These are phyloP conservation scores for Drosophila pseudotalamancana DNA, from an alignment of 2,888 invertebrate species.

Conservation along the genomic window DNA sequence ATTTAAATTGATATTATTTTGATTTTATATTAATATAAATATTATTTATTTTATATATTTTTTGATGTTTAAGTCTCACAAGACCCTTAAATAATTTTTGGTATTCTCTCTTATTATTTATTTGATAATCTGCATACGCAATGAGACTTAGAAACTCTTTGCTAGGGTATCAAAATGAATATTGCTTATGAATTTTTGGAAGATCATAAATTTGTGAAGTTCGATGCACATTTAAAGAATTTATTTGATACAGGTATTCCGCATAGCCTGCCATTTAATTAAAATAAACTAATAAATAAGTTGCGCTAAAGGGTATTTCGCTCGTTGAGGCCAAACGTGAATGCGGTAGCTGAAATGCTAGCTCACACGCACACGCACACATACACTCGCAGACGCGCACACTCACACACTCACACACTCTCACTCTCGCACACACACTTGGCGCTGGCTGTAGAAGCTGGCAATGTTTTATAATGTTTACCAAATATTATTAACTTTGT, in stretches of 20 bases:
- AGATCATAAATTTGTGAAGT: too few relatives aligned
- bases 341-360: slow-evolving; percentile 29
- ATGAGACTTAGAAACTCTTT: too few relatives aligned
- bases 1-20: too few relatives aligned
- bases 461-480: slow-evolving; percentile 82
- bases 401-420: slow-evolving; percentile 10
- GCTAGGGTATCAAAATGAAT: too few relatives aligned
- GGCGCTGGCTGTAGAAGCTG: slow-evolving; percentile 14
- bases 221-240: too few relatives aligned
- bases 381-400: slow-evolving; percentile 5
- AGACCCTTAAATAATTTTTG: too few relatives aligned
- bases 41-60: too few relatives aligned
- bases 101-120: too few relatives aligned
- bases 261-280: background rate
- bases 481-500: slow-evolving; percentile 81
- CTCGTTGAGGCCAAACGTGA: slow-evolving; percentile 10
- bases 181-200: too few relatives aligned
- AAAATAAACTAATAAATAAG: slow-evolving; percentile 4
- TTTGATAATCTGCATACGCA: too few relatives aligned
- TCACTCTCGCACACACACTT: slow-evolving; percentile 9
- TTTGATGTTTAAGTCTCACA: too few relatives aligned
- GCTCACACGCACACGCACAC: slow-evolving; percentile 15
- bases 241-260: background rate
- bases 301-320: slow-evolving; percentile 41
- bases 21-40: too few relatives aligned